These are phyloP conservation scores for Myotis planiceps DNA, from an alignment of 2,797 vertebrate species.

Conservation along the genomic window DNA sequence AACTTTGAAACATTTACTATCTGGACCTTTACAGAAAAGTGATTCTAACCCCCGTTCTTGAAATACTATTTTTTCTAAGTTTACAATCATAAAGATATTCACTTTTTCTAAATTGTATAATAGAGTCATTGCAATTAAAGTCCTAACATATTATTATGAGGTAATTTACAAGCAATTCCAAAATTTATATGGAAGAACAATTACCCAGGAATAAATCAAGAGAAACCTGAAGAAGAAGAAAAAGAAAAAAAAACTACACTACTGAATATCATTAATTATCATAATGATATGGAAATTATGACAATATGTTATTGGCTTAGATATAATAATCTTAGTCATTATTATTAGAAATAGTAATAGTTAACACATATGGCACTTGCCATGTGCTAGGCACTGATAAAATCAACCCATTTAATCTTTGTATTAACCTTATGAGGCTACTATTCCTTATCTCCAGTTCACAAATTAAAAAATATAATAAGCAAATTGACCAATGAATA, in stretches of 20 bases:
- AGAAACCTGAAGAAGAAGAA: background rate
- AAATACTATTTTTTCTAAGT: background rate
- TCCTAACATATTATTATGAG: background rate
- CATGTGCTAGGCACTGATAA: background rate
- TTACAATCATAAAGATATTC: background rate
- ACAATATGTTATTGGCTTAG: background rate
- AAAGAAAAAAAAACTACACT: background rate
- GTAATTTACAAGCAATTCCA: background rate
- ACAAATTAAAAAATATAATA: background rate
- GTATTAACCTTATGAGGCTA: background rate
- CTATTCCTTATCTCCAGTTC: background rate
- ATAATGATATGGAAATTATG: background rate
- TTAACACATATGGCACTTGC: background rate
- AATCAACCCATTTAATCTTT: background rate
- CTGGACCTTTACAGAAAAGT: background rate
- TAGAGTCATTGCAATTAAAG: background rate
- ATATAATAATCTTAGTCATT: background rate
- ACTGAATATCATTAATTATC: background rate
- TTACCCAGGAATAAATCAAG: background rate
- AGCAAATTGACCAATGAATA: background rate
- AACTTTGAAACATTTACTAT: conserved; percentile 13
- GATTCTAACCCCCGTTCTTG: background rate
- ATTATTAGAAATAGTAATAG: background rate
- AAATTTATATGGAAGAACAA: background rate
- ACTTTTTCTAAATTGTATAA: background rate